Percentiles rank a stretch among this genome's conserved stretches.
These are phyloP conservation scores for Odiellus spinosus DNA, from an alignment of 2,888 invertebrate species.

Conservation along the genomic window DNA sequence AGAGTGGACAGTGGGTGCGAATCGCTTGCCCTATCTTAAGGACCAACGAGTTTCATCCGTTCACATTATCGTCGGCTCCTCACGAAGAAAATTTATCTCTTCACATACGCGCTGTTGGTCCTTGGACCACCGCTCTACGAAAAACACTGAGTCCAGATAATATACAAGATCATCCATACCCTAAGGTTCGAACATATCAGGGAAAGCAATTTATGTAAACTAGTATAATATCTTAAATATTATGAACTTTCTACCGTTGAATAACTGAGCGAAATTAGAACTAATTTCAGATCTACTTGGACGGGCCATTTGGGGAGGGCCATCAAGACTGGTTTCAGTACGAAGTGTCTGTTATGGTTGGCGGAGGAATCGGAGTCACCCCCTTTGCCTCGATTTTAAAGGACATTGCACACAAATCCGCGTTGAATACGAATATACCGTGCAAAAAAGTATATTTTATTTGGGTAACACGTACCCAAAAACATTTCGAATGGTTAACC, in stretches of 20 bases:
- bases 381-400: constrained; percentile 48
- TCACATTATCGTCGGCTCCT: constrained; percentile 45
- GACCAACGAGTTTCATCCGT: constrained; percentile 42
- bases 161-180: too few relatives aligned
- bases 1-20: constrained; percentile 46
- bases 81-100: constrained; percentile 40
- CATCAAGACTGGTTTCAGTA: constrained; percentile 47
- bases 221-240: too few relatives aligned
- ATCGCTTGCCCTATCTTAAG: constrained; percentile 40
- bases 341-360: constrained; percentile 42
- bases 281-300: constrained; percentile 33
- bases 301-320: constrained; percentile 47
- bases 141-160: too few relatives aligned
- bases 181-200: too few relatives aligned
- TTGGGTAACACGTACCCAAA: constrained; percentile 45
- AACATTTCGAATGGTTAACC: constrained; percentile 47
- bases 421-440: constrained; percentile 23
- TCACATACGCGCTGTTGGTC: constrained; percentile 44
- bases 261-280: background rate
- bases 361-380: constrained; percentile 47
- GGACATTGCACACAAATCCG: constrained; percentile 37
- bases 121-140: constrained; percentile 41
- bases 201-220: too few relatives aligned
- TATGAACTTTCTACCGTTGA: too few relatives aligned
- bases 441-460: constrained; percentile 40